Conservation (phyloP, 2,797 vertebrate genomes). For the Vipera ursinii region DNA sequence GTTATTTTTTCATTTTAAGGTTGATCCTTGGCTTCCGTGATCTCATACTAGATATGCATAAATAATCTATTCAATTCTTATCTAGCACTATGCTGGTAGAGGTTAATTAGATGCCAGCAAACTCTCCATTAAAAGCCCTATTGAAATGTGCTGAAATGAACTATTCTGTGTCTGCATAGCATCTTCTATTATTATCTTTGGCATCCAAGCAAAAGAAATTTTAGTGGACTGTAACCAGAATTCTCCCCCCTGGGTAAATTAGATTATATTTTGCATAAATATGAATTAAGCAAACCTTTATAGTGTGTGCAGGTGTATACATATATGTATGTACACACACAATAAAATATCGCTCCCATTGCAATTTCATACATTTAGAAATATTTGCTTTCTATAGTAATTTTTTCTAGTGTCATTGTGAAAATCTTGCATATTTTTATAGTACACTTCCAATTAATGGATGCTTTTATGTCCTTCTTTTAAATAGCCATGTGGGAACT, state of each 20-base stretch:
- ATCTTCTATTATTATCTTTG: not conserved
- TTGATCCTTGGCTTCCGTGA: not conserved
- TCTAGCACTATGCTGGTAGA: not conserved
- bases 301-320: not conserved
- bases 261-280: not conserved
- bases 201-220: not conserved
- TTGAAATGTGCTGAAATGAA: not conserved
- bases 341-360: not conserved
- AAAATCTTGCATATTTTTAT: not conserved
- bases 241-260: not conserved
- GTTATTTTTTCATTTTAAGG: not conserved
- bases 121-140: not conserved
- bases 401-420: not conserved
- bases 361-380: not conserved
- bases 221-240: not conserved
- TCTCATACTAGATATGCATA: not conserved
- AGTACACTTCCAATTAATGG: not conserved
- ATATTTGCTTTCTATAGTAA: not conserved
- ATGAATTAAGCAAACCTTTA: not conserved
- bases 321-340: not conserved
- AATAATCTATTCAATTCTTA: not conserved
- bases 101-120: not conserved
- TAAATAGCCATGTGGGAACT: not conserved
- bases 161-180: not conserved
- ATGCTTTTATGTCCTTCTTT: not conserved